Conservation (phyloP, 1,140 invertebrate species). For the Druon quercuslanigerum region DNA sequence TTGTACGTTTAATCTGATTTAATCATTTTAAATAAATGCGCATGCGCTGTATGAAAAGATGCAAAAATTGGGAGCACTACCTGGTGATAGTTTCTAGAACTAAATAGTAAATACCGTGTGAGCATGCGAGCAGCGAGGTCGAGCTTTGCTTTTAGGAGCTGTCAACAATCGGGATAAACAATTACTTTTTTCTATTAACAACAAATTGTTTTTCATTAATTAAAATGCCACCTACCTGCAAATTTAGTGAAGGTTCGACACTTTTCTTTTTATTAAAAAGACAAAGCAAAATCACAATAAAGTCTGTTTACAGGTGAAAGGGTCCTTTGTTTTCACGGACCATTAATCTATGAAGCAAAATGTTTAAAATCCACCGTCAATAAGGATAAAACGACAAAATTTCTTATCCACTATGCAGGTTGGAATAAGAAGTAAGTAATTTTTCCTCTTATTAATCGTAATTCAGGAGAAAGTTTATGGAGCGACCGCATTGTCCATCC, state of each 20-base stretch:
- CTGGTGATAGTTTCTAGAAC: not conserved
- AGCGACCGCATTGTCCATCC: constrained; percentile 7
- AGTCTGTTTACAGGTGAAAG: constrained; percentile 85
- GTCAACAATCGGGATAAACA: constrained; percentile 14
- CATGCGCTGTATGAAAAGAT: no score
- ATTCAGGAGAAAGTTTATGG: constrained; percentile 25
- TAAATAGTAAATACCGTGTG: not conserved
- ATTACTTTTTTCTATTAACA: constrained; percentile 1
- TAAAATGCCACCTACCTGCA: constrained; percentile 69
- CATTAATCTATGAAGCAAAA: constrained; percentile 96
- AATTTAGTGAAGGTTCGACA: constrained; percentile 70
- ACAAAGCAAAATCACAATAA: not conserved
- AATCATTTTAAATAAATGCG: no score
- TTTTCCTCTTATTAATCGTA: not conserved
- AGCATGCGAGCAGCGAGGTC: no score
- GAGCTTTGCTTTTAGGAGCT: not conserved
- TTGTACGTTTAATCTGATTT: no score
- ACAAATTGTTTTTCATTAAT: constrained; percentile 11
- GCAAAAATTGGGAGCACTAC: not conserved
- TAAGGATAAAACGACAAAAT: constrained; percentile 91
- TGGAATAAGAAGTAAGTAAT: constrained; percentile 96
- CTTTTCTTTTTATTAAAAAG: constrained; percentile 34
- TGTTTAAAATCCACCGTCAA: constrained; percentile 89
- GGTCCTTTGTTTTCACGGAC: constrained; percentile 97
- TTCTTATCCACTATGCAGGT: constrained; percentile 97